Evolutionary conservation across 2,888 invertebrate species (phyloP).

Genomic region (Gisinianus flammeolus): DNA sequence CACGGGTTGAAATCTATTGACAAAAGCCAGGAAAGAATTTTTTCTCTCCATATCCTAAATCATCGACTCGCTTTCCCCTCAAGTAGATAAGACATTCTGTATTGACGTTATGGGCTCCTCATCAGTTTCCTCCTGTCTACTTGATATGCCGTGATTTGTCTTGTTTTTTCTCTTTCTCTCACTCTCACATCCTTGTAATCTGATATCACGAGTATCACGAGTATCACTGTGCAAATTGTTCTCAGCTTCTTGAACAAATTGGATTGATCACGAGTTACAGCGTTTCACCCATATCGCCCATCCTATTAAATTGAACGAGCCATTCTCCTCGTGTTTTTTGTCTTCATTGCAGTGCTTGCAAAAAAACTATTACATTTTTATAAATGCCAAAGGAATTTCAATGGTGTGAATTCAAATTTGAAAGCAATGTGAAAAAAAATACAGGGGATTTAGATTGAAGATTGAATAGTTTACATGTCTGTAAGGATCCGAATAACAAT

Average conservation of each 20-base stretch:
- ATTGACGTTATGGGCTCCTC: constrained; percentile 24
- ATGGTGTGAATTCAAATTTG: no score
- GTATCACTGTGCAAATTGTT: background rate
- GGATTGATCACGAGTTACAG: background rate
- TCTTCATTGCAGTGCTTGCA: no score
- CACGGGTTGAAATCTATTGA: constrained; percentile 10
- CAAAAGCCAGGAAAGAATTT: constrained; percentile 7
- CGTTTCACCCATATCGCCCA: background rate
- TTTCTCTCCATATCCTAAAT: constrained; percentile 1
- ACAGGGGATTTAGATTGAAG: no score
- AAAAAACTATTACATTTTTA: no score
- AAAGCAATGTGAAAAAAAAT: no score
- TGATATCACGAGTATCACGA: background rate
- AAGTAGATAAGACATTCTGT: constrained; percentile 1
- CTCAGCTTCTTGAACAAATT: background rate
- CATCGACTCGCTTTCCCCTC: background rate
- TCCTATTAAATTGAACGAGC: background rate
- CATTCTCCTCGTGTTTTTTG: no score
- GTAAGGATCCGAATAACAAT: no score
- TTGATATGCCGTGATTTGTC: constrained; percentile 34
- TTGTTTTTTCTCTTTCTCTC: constrained; percentile 18
- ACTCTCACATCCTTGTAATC: constrained; percentile 10
- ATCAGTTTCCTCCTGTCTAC: constrained; percentile 25
- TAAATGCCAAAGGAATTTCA: no score
- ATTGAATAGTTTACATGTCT: no score